These are phyloP conservation scores for Herminia tarsipennalis DNA, from an alignment of 2,888 invertebrate genomes.

Conservation along the genomic window DNA sequence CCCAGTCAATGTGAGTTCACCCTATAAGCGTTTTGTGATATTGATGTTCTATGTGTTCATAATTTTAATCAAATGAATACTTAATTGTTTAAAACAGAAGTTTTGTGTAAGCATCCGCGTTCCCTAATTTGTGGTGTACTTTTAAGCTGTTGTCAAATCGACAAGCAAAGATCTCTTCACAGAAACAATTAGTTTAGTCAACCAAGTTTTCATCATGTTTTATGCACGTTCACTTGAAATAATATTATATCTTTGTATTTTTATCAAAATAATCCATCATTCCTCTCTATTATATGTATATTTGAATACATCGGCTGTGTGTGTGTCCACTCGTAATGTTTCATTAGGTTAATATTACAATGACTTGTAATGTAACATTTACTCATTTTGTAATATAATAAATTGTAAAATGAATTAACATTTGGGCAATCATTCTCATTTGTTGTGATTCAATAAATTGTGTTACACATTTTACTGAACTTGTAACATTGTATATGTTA, in stretches of 20 bases:
- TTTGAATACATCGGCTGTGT: constrained; percentile 22
- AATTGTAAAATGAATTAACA: constrained; percentile 1
- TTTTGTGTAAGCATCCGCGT: constrained; percentile 28
- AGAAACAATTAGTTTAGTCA: not conserved
- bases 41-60: constrained; percentile 10
- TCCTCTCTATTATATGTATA: constrained; percentile 29
- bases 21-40: not conserved
- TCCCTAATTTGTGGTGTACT: not conserved
- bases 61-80: constrained; percentile 6
- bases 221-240: too few relatives aligned
- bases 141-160: not conserved
- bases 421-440: too few relatives aligned
- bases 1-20: not conserved
- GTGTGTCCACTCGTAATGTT: constrained; percentile 29
- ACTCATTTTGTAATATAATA: not conserved
- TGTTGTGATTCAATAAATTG: too few relatives aligned
- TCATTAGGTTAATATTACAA: not conserved
- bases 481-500: not conserved
- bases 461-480: too few relatives aligned
- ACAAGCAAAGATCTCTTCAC: constrained; percentile 14
- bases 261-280: constrained; percentile 25
- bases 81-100: not conserved
- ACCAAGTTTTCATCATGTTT: not conserved
- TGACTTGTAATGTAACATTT: constrained; percentile 23
- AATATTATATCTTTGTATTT: too few relatives aligned